phyloP scores from a whole-genome alignment of 2,113 vertebrate genomes.

The Sinosuthora webbiana region DNA sequence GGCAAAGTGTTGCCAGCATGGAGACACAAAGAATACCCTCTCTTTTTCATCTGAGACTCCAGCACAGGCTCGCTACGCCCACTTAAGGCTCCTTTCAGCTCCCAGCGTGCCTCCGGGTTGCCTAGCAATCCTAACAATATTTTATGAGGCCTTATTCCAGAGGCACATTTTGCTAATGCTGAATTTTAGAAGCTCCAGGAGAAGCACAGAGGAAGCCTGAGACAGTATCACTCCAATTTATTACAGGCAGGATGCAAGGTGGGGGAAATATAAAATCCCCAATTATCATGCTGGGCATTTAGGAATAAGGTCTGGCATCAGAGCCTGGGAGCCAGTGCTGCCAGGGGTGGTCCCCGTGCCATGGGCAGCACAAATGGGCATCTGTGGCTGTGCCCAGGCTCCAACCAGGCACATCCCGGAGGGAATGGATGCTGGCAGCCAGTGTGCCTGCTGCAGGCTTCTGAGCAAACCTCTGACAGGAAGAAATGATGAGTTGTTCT shows the following conservation, averaged over 20 bases:
- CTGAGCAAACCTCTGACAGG: background rate
- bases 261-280: background rate
- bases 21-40: slow-evolving; percentile 25
- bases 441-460: background rate
- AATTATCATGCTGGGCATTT: background rate
- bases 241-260: background rate
- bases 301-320: background rate
- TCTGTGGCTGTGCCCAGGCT: background rate
- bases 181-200: slow-evolving; percentile 1
- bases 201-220: background rate
- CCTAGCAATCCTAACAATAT: slow-evolving; percentile 58
- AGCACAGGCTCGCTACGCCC: background rate
- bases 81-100: slow-evolving; percentile 24
- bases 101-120: slow-evolving; percentile 26
- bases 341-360: background rate
- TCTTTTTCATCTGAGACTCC: slow-evolving; percentile 9
- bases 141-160: slow-evolving; percentile 23
- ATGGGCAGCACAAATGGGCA: background rate
- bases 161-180: background rate
- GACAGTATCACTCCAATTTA: background rate
- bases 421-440: background rate
- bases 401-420: background rate
- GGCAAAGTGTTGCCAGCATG: background rate
- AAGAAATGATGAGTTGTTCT: background rate
- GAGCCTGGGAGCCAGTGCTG: background rate